Conservation (phyloP, 2,113 vertebrate species). For the Corvus moneduloides region DNA sequence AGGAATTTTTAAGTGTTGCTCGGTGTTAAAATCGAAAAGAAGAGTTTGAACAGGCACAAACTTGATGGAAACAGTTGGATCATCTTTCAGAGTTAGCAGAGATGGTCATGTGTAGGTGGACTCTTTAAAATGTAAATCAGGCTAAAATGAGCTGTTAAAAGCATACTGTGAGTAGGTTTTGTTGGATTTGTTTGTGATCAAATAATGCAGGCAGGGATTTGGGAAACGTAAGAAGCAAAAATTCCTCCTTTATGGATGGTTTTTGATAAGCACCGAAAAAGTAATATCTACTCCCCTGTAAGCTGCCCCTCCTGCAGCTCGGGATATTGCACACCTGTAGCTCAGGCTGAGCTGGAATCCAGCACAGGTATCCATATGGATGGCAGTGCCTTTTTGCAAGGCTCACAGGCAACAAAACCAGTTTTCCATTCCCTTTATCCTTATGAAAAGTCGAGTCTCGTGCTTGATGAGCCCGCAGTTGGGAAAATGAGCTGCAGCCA, state of each 20-base stretch:
- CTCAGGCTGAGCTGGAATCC: background rate
- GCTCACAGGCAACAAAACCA: background rate
- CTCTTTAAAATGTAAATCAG: conserved; percentile 53
- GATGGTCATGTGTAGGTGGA: conserved; percentile 61
- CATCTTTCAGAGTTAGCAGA: conserved; percentile 37
- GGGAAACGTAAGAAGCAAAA: conserved; percentile 18
- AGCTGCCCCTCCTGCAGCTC: background rate
- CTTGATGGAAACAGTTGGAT: conserved; percentile 35
- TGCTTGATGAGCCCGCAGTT: background rate
- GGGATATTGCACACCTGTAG: background rate
- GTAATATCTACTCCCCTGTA: background rate
- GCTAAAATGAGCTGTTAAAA: conserved; percentile 59
- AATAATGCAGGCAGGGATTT: conserved; percentile 40
- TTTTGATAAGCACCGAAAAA: background rate
- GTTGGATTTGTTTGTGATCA: conserved; percentile 58
- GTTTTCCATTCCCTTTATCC: background rate
- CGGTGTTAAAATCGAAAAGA: background rate
- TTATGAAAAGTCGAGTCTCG: background rate
- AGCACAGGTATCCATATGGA: background rate
- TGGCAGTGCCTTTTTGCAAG: background rate
- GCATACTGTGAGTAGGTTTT: conserved; percentile 50
- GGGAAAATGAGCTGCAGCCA: background rate
- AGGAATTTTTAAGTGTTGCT: conserved; percentile 15
- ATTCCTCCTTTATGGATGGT: background rate
- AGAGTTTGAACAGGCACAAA: background rate